Percentiles rank a stretch among this genome's conserved stretches.
Evolutionary conservation across 2,797 vertebrate genomes (phyloP).

Genomic region (Sebastolobus alascanus): DNA sequence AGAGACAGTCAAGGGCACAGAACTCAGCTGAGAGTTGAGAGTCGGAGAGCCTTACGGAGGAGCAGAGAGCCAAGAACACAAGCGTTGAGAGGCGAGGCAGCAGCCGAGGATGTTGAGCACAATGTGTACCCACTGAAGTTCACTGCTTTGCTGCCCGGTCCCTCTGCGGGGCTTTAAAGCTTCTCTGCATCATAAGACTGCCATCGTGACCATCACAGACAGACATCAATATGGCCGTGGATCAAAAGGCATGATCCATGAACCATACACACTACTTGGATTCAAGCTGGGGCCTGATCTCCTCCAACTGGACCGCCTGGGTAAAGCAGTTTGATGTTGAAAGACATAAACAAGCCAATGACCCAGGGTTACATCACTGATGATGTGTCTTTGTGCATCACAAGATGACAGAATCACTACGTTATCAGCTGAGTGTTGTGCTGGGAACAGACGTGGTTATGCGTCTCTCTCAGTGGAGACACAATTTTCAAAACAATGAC

Average conservation of each 20-base stretch:
- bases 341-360: neutral
- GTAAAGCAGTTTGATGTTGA: neutral
- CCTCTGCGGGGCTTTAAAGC: slow-evolving; percentile 1
- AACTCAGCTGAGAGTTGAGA: neutral
- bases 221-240: neutral
- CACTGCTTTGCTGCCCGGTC: neutral
- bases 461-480: neutral
- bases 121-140: neutral
- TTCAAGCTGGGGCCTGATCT: neutral
- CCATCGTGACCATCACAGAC: neutral
- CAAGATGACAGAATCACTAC: neutral
- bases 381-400: neutral
- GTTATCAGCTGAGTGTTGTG: neutral
- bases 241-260: neutral
- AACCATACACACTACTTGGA: neutral
- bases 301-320: neutral
- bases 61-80: neutral
- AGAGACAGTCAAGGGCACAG: neutral
- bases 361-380: neutral
- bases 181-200: neutral
- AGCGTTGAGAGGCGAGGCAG: neutral
- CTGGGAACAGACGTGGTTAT: neutral
- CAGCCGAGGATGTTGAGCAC: neutral
- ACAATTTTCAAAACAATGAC: neutral
- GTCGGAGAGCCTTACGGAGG: neutral